Base-by-base conservation (phyloP, 2,888 invertebrate genomes). In the Chloroclysta siterata region DNA sequence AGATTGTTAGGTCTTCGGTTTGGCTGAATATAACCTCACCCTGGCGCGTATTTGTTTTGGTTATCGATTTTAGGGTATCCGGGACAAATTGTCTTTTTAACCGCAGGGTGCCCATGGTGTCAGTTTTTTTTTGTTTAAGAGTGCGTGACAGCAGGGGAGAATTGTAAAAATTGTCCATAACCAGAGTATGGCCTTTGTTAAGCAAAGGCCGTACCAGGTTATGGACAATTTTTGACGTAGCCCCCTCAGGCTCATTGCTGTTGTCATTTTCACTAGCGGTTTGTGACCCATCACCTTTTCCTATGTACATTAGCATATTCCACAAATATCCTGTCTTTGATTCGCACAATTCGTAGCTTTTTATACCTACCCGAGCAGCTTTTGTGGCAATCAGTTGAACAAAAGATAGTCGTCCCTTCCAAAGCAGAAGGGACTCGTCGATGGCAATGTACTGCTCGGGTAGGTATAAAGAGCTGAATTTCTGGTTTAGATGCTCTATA, bases 31-130 rank as follows among this genome's bases (percentile, higher is more conserved):
- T 3, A 3, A 22, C 22, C 22, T 22, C 22, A 22, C 22, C 22
- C 22, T 1, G 2, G 22, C 22, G 22, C 1, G 22, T 22, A 22
- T 72, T 64, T 2, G 54, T 14, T 33, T 70, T 68, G 2, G 48
- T 60, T 1, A 68, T 48, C 63, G 67, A n/a, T n/a, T n/a, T n/a
- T 0, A 72, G 13, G 11, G 61, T 52, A 33, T 61, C 66, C 0
- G 71, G 70, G 8, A 73, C 63, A 10, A 68, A 70, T 60, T 72
- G 62, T 0, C 71, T 64, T 13, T 71, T 70, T 5, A 70, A 11
- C 0, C 71, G 39, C 36, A 68, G 17, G 0, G 74, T 68, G 0
- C 68, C 72, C 8, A 53, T 70, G 14, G 66, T 66, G 51, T 74
- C 70, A 0, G 69, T 72, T 3, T 15, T 39, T 28, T 51, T 15